phyloP scores from a whole-genome alignment of 2,888 invertebrate species.

The Poecilobothrus nobilitatus region DNA sequence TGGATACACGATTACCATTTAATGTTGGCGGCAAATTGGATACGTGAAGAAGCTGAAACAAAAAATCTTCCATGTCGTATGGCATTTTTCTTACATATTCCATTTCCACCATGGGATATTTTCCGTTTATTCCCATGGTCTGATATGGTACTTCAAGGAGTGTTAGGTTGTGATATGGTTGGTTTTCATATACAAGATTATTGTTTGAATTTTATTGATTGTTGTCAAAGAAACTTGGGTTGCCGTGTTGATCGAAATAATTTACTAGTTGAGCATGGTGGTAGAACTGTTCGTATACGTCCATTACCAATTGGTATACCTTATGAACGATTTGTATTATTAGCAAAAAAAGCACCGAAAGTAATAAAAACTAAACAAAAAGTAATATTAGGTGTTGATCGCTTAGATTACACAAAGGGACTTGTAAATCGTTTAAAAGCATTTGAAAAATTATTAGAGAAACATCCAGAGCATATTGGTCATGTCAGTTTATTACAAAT shows the following conservation, averaged over 20 bases:
- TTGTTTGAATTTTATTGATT: constrained; percentile 84
- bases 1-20: constrained; percentile 95
- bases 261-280: constrained; percentile 77
- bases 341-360: constrained; percentile 63
- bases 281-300: constrained; percentile 72
- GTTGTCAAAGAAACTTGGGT: constrained; percentile 77
- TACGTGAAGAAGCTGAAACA: constrained; percentile 76
- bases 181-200: constrained; percentile 88
- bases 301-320: constrained; percentile 86
- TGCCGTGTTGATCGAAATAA: constrained; percentile 83
- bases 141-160: constrained; percentile 87
- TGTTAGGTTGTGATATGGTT: constrained; percentile 87
- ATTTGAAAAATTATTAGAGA: constrained; percentile 71
- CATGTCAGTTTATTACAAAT: constrained; percentile 75
- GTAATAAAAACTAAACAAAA: constrained; percentile 66
- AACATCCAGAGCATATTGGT: constrained; percentile 77
- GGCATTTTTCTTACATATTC: constrained; percentile 90
- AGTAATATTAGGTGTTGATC: constrained; percentile 78
- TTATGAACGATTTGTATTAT: constrained; percentile 72
- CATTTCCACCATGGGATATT: constrained; percentile 91
- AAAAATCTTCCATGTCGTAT: constrained; percentile 67
- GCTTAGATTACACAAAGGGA: constrained; percentile 86
- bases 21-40: constrained; percentile 86
- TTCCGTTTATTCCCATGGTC: constrained; percentile 85
- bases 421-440: constrained; percentile 74